Evolutionary conservation across 2,888 invertebrate genomes (phyloP), one percentile per base, ranked within the genome.

Genomic region (Branchellion lobata): DNA sequence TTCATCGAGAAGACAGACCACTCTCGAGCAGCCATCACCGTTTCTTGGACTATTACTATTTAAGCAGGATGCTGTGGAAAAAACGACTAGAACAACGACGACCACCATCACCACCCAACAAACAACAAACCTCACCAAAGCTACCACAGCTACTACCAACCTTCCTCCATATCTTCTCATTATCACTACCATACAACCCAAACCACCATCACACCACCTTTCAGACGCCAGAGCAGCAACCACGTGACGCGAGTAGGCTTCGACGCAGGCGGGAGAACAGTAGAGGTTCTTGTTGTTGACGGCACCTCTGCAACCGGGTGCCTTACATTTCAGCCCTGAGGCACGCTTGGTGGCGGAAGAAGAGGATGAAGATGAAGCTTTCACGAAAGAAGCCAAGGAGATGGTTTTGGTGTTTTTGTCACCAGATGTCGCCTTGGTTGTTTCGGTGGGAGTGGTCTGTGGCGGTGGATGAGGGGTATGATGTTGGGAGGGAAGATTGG

Each of bases 401-500:
- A 77, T 77, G 51, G 77, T 77, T 36, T 34, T 77, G 33, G 29
- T 24, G n/a, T 72, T 47, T 21, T 24, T 72, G 33, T n/a, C n/a
- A n/a, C n/a, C n/a, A n/a, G n/a, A n/a, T n/a, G 18, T 31, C 34
- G 24, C 27, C 36, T 36, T 72, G n/a, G 40, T 36, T n/a, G 34
- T 29, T 14, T 72, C 47, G 21, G 5, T 24, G 24, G 61, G 5
- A 24, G 61, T 3, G 8, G 3, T 57, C 61, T 57, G 61, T 57
- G 61, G 61, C 61, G 24, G 24, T 57, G 47, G 47, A 18, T 8
- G 47, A 14, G 47, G 11, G 47, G n/a, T n/a, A n/a, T n/a, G n/a
- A n/a, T n/a, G 14, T 5, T 40, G 40, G 40, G 40, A 40, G 40
- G 14, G 40, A 14, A 8, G 40, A 14, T 8, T 8, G 40, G 14